Evolutionary conservation across 1,140 invertebrate species (phyloP), one percentile per base, ranked within the genome.

Genomic region (Venustaconcha ellipsiformis): DNA sequence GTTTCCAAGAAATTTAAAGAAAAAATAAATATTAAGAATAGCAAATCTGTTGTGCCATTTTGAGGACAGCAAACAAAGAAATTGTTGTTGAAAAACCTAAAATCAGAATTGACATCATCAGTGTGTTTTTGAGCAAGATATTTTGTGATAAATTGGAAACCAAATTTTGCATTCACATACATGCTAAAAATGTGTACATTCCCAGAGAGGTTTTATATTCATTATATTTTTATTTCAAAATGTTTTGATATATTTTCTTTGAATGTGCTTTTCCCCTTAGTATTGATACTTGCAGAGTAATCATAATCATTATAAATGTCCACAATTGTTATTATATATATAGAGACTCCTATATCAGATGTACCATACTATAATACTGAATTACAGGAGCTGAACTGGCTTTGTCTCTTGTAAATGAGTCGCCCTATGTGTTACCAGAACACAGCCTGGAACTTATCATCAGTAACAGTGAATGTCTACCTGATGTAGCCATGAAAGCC

Each of bases 401-500:
- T 0, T 89, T 92, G 20, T 84, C 92, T 0, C 92, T 93, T 6
- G 91, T 96, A 57, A 96, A 96, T 83, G 70, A 82, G 0, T 93
- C 94, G 83, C 80, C 83, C 0, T 89, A 88, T 0, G 84, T 95
- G 23, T 85, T 96, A 14, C 87, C 89, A 0, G 92, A 94, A 80
- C 94, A 95, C 82, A 89, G 92, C 15, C 84, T 96, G 1, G 85
- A 92, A 14, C 73, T 95, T 17, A 70, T 92, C 12, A 89, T 91
- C 0, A 90, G 91, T 55, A 92, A 96, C 83, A 95, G 94, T 0
- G 91, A 94, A 74, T 96, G 95, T 87, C 91, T 92, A 70, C 90
- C 94, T 0, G 95, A 95, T 84, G 92, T 92, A 76, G 95, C 95
- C 1, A 94, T 96, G 93, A 94, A 93, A 80, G 91, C 92, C 0